Evolutionary conservation across 2,888 invertebrate species (phyloP).

Genomic region (Eurois occulta): DNA sequence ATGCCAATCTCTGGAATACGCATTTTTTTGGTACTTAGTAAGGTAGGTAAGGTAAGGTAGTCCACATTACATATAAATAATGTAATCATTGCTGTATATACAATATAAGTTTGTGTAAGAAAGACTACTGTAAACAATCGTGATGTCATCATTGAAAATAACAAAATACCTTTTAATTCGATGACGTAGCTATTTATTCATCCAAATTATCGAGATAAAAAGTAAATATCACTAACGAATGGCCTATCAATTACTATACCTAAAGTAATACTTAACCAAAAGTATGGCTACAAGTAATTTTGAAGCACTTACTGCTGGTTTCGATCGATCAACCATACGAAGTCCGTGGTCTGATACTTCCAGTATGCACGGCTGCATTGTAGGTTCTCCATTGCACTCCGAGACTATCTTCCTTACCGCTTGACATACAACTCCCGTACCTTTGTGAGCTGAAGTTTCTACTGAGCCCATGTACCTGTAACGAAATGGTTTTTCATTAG

Average conservation of each 20-base stretch:
- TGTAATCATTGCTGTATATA: background rate
- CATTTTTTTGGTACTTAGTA: background rate
- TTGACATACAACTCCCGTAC: slow-evolving; percentile 98
- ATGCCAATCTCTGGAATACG: background rate
- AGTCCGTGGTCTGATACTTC: slow-evolving; percentile 99
- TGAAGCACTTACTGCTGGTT: slow-evolving; percentile 91
- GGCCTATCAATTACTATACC: too few species aligned
- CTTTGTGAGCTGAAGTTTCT: slow-evolving; percentile 98
- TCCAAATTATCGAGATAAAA: background rate
- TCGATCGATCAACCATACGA: slow-evolving; percentile 97
- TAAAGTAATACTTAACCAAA: background rate
- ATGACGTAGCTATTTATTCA: slow-evolving; percentile 1
- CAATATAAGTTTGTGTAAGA: background rate
- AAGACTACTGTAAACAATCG: background rate
- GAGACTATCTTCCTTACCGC: slow-evolving; percentile 96
- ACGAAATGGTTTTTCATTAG: slow-evolving; percentile 15
- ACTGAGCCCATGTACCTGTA: slow-evolving; percentile 97
- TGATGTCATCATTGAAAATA: background rate
- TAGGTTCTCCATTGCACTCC: slow-evolving; percentile 92
- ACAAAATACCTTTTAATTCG: background rate
- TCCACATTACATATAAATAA: background rate
- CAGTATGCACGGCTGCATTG: slow-evolving; percentile 95
- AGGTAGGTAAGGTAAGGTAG: background rate
- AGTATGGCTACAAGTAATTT: background rate
- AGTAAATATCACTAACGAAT: background rate